These are phyloP conservation scores for Pinna nobilis DNA, from an alignment of 1,140 invertebrate genomes.

Conservation along the genomic window DNA sequence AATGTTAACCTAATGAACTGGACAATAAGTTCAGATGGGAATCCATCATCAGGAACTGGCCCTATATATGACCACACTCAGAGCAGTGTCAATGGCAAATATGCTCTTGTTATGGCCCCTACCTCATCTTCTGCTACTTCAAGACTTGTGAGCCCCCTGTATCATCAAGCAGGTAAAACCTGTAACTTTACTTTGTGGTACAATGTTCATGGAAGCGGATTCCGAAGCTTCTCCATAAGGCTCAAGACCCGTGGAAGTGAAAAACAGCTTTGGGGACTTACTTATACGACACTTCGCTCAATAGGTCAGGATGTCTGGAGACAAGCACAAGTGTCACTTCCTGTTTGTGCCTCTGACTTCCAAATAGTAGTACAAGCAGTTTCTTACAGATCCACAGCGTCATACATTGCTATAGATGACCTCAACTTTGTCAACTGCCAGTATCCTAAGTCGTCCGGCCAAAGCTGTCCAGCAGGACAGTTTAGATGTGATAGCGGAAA, in stretches of 20 bases:
- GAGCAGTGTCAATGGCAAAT: slow-evolving; percentile 52
- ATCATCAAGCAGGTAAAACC: slow-evolving; percentile 52
- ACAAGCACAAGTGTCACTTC: slow-evolving; percentile 46
- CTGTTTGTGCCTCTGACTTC: slow-evolving; percentile 63
- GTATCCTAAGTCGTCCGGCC: slow-evolving; percentile 32
- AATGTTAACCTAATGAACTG: slow-evolving; percentile 51
- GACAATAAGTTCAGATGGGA: slow-evolving; percentile 47
- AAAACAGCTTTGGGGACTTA: slow-evolving; percentile 42
- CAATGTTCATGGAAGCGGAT: slow-evolving; percentile 50
- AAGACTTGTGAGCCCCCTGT: slow-evolving; percentile 61
- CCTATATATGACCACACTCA: slow-evolving; percentile 61
- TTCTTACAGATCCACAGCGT: slow-evolving; percentile 24
- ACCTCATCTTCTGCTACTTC: slow-evolving; percentile 2
- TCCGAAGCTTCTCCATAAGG: slow-evolving; percentile 49
- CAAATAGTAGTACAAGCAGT: slow-evolving; percentile 61
- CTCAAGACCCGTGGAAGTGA: slow-evolving; percentile 52
- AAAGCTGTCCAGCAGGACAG: slow-evolving; percentile 46
- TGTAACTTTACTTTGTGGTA: slow-evolving; percentile 69
- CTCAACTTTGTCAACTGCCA: slow-evolving; percentile 53
- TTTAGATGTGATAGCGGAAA: slow-evolving; percentile 56
- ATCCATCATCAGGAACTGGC: slow-evolving; percentile 39
- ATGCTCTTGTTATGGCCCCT: slow-evolving; percentile 35
- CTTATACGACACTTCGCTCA: slow-evolving; percentile 1
- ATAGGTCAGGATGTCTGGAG: slow-evolving; percentile 52
- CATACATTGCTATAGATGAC: slow-evolving; percentile 65